A percentile compares a stretch with the other conserved stretches of the same genome.
Conservation (phyloP, 2,113 vertebrate species). For the Delphinus delphis region DNA sequence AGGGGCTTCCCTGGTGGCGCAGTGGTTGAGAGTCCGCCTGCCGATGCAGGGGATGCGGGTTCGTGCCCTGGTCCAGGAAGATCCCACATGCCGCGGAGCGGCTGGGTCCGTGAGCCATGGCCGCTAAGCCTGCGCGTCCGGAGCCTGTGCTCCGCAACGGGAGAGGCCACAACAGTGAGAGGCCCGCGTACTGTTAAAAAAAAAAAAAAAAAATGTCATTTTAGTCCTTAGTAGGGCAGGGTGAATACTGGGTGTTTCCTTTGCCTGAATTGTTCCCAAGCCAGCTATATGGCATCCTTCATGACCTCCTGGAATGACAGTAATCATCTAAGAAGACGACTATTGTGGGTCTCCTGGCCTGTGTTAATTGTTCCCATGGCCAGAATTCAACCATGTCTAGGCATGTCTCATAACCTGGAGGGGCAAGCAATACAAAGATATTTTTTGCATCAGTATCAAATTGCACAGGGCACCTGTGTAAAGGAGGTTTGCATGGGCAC, state of each 20-base stretch:
- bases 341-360: background rate
- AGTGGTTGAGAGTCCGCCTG: no score
- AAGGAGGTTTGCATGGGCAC: constrained; percentile 43
- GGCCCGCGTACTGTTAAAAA: no score
- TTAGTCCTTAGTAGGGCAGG: background rate
- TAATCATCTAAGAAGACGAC: constrained; percentile 49
- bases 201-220: background rate
- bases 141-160: no score
- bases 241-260: background rate
- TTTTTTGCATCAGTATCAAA: constrained; percentile 54
- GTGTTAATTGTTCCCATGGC: constrained; percentile 37
- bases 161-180: no score
- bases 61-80: no score
- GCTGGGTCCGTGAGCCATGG: no score
- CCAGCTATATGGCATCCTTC: background rate
- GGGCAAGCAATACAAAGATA: constrained; percentile 10
- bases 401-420: constrained; percentile 27
- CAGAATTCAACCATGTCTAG: constrained; percentile 29
- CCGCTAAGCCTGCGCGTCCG: no score
- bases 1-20: no score
- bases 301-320: constrained; percentile 26
- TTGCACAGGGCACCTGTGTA: constrained; percentile 19
- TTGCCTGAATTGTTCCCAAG: constrained; percentile 8
- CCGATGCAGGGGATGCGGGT: no score
- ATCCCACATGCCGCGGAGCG: no score